phyloP scores from a whole-genome alignment of 2,888 invertebrate genomes.

The Dicyrtomina minuta region DNA sequence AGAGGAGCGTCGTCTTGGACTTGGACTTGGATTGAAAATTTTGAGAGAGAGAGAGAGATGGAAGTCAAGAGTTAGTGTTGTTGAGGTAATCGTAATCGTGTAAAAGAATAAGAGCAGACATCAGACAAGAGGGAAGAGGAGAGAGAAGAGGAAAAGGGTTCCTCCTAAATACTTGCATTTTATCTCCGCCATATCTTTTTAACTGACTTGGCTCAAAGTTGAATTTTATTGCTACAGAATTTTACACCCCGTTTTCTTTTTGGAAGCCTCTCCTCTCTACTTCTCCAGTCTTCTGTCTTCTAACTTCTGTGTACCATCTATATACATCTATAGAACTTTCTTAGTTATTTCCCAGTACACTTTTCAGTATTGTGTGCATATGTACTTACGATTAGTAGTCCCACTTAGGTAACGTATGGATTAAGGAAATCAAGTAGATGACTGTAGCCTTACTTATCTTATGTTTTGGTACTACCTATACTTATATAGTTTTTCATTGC shows the following conservation, averaged over 20 bases:
- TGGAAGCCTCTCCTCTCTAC: background rate
- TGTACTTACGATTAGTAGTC: no score
- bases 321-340: no score
- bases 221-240: conserved; percentile 27
- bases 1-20: conserved; percentile 23
- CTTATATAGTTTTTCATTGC: background rate
- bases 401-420: no score
- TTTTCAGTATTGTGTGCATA: no score
- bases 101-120: background rate
- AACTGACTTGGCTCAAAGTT: conserved; percentile 12
- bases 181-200: conserved; percentile 18
- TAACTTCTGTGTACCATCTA: background rate
- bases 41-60: background rate
- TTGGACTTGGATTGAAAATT: background rate
- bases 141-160: background rate
- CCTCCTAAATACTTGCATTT: conserved; percentile 9
- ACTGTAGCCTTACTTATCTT: no score
- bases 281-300: background rate
- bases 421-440: no score
- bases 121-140: background rate
- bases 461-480: background rate
- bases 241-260: conserved; percentile 15
- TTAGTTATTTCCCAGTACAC: no score
- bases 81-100: background rate
- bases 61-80: background rate